Evolutionary conservation across 2,888 invertebrate species (phyloP).

Genomic region (Volucella zonaria): DNA sequence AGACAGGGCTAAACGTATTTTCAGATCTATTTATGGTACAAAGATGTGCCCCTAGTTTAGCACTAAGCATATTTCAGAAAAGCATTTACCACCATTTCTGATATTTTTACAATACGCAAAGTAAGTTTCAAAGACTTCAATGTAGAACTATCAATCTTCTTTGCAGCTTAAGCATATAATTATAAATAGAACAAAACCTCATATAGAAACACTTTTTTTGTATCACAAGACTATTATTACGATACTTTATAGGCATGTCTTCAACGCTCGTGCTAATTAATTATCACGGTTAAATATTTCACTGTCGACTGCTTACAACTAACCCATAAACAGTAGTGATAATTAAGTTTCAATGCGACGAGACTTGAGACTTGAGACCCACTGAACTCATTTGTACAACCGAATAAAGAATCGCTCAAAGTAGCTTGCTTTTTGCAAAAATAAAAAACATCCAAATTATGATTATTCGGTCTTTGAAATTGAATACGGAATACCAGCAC

Average conservation of each 20-base stretch:
- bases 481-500: constrained; percentile 14
- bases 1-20: too few relatives aligned
- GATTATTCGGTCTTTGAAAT: constrained; percentile 25
- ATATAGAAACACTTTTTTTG: constrained; percentile 11
- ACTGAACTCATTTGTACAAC: constrained; percentile 56
- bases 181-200: background rate
- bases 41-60: too few relatives aligned
- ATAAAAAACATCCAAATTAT: constrained; percentile 27
- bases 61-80: too few relatives aligned
- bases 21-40: too few relatives aligned
- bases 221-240: constrained; percentile 5
- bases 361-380: constrained; percentile 54
- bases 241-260: constrained; percentile 27
- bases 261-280: constrained; percentile 55
- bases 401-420: background rate
- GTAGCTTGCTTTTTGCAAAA: constrained; percentile 9
- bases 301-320: constrained; percentile 39
- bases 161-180: too few relatives aligned
- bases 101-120: too few relatives aligned
- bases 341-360: constrained; percentile 61
- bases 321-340: constrained; percentile 49
- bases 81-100: too few relatives aligned
- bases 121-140: too few relatives aligned
- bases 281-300: constrained; percentile 46
- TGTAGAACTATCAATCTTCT: too few relatives aligned